A percentile compares a stretch with the other conserved stretches of the same genome.
These are phyloP conservation scores for Cranoglanis bouderius DNA, from an alignment of 2,113 vertebrate species.

Conservation along the genomic window DNA sequence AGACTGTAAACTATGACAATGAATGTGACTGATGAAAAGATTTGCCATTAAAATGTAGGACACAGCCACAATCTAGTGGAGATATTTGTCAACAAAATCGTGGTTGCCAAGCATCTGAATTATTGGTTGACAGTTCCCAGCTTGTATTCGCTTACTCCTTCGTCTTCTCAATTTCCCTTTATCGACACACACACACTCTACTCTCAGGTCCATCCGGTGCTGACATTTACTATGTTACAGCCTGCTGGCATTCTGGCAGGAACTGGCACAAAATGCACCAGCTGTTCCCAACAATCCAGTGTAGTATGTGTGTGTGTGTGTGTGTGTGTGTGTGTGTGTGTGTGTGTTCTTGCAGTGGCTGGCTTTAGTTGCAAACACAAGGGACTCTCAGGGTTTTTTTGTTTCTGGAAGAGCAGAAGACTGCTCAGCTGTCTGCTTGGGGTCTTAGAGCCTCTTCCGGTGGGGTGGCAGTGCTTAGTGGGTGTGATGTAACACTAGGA, in stretches of 20 bases:
- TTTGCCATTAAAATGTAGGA: background rate
- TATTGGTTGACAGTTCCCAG: slow-evolving; percentile 36
- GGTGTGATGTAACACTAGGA: slow-evolving; percentile 52
- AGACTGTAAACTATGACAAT: background rate
- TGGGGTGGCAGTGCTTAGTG: slow-evolving; percentile 48
- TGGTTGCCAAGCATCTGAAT: background rate
- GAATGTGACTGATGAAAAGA: background rate
- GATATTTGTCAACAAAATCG: slow-evolving; percentile 12
- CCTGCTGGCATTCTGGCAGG: slow-evolving; percentile 59
- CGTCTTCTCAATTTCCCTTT: slow-evolving; percentile 49
- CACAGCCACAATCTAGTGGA: background rate
- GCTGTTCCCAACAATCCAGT: slow-evolving; percentile 60
- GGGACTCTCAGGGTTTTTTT: slow-evolving; percentile 48
- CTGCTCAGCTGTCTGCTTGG: slow-evolving; percentile 63
- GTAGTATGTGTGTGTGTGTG: slow-evolving; percentile 27
- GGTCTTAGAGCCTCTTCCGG: slow-evolving; percentile 60
- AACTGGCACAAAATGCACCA: slow-evolving; percentile 65
- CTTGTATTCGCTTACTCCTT: slow-evolving; percentile 15
- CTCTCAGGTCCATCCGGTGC: slow-evolving; percentile 59
- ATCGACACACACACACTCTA: slow-evolving; percentile 53
- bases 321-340: slow-evolving; percentile 33
- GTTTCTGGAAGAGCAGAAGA: slow-evolving; percentile 49
- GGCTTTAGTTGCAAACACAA: slow-evolving; percentile 55
- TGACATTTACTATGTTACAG: slow-evolving; percentile 64
- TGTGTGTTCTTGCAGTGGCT: slow-evolving; percentile 25